Base-by-base conservation (phyloP, 2,113 vertebrate species). In the Toxotes chatareus region DNA sequence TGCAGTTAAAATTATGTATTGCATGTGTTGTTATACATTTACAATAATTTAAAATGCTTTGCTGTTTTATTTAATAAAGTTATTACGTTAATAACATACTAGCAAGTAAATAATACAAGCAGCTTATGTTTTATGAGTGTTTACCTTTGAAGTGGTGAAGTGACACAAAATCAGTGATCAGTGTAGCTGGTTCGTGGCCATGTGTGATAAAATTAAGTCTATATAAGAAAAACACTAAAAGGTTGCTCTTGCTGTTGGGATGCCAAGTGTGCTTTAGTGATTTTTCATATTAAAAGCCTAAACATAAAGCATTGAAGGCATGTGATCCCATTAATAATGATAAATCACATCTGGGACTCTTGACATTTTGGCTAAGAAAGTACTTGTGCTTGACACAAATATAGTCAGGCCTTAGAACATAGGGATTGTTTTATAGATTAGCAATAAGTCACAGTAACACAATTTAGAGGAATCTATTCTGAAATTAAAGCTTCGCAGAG, bases 271-370 rank as follows among this genome's bases (percentile, higher is more conserved):
- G 27, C 27, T 27, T 27, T 27, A 27, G 40, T 53, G 38, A 10
- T 17, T 59, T 47, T 49, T 67, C 12, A 53, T 64, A 12, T 71
- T 27, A 44, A 68, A 80, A 57, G 76, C 40, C 21, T 57, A n/a
- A 44, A 53, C 34, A n/a, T 13, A 19, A n/a, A 89, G 67, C 32
- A 61, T 51, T 46, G 62, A 27, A n/a, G 64, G 14, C 8, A 0
- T 51, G 16, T 73, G 57, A 16, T 47, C 42, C 31, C 62, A 73
- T 5, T 12, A 51, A 75, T 14, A n/a, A 17, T 68, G 1, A 59
- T 61, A 9, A 68, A 81, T 63, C 23, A 44, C 21, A 49, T 72
- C 36, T 49, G 5, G 4, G 38, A 31, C 27, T 60, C 27, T 62
- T 84, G 49, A 32, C 36, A 62, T 27, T 27, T 27, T 27, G 27